Evolutionary conservation across 2,797 vertebrate species (phyloP), one percentile per base, ranked within the genome.

Genomic region (Pachyuromys duprasi): DNA sequence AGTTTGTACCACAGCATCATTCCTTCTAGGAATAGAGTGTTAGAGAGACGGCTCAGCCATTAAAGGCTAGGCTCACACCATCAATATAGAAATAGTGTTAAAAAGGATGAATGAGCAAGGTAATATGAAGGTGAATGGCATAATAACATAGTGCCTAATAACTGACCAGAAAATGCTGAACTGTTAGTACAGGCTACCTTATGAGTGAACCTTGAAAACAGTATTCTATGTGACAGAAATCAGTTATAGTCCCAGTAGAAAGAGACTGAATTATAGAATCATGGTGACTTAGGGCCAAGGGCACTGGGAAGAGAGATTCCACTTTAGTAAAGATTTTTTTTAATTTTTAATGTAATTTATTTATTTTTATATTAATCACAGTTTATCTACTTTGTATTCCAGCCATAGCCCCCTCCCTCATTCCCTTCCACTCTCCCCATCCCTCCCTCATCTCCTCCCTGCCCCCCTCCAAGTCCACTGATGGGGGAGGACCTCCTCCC

Each of bases 141-240:
- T 1, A 80, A 33, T 0, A 20, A 39, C 20, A 8, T 4, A 14
- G 1, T 53, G 12, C 22, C 8, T 3, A 31, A 8, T 79, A 14
- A 76, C 57, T 15, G 31, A 20, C 36, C 70, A 72, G 65, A 65
- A 55, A 45, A 87, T 24, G 49, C 26, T 0, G 1, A 55, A 33
- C 7, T 6, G 7, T 45, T 0, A 24, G 45, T 20, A 24, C 0
- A 1, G 1, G n/a, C 8, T 31, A 20, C 13, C 33, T 0, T 24
- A 3, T 3, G 3, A 49, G 6, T 2, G 22, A 72, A 63, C 11
- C 20, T 31, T 62, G 45, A 81, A 72, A 72, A 72, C 1, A 15
- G 18, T 13, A 39, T 0, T 12, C 36, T 7, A 5, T n/a, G 18
- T 53, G 33, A 79, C 53, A 84, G 33, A 88, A 31, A 7, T 9